phyloP scores from a whole-genome alignment of 2,797 vertebrate species.

The Centropyge bicolor region DNA sequence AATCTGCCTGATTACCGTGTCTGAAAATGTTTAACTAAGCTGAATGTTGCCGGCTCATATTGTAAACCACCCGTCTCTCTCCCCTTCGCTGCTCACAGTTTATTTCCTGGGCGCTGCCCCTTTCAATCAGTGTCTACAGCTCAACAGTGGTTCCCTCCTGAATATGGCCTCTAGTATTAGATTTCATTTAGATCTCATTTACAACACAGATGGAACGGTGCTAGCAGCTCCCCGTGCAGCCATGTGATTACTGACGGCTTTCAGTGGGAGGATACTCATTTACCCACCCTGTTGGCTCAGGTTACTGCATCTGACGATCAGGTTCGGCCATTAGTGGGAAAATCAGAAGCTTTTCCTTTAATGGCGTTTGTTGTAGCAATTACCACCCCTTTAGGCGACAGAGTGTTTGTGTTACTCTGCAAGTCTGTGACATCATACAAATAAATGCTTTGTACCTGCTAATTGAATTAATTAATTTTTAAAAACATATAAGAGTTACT shows the following conservation, averaged over 20 bases:
- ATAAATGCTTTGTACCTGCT: neutral
- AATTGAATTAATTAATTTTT: neutral
- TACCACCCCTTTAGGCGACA: conserved; percentile 46
- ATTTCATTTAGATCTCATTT: conserved; percentile 81
- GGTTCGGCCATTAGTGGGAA: conserved; percentile 61
- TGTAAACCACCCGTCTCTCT: conserved; percentile 26
- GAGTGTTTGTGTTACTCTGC: conserved; percentile 34
- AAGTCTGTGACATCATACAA: conserved; percentile 6
- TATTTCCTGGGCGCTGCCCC: conserved; percentile 72
- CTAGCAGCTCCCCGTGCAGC: conserved; percentile 65
- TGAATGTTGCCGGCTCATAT: conserved; percentile 46
- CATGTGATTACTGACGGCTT: conserved; percentile 72
- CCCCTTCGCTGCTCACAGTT: conserved; percentile 56
- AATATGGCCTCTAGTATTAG: conserved; percentile 71
- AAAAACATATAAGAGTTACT: neutral
- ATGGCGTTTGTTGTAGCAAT: conserved; percentile 67
- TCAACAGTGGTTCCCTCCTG: conserved; percentile 66
- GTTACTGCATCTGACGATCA: conserved; percentile 65
- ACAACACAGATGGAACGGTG: conserved; percentile 71
- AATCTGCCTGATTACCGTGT: conserved; percentile 45
- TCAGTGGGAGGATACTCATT: conserved; percentile 71
- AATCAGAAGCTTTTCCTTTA: conserved; percentile 66
- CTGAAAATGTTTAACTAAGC: conserved; percentile 55
- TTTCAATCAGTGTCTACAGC: conserved; percentile 73
- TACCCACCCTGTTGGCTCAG: conserved; percentile 57